These are phyloP conservation scores for Hemithea aestivaria DNA, from an alignment of 2,888 invertebrate species.

Conservation along the genomic window DNA sequence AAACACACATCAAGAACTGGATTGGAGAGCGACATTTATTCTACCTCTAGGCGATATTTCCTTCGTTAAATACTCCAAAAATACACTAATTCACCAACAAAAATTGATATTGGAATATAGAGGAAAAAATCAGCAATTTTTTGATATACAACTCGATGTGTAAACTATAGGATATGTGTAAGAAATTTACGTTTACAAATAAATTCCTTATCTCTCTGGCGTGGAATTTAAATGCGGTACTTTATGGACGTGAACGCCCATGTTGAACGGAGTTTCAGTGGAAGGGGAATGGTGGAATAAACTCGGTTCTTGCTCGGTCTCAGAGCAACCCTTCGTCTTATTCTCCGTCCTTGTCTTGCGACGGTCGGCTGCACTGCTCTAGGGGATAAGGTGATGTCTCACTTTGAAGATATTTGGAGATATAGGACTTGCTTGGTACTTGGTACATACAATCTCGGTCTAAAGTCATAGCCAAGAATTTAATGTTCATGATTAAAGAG, in stretches of 20 bases:
- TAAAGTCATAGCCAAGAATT: no score
- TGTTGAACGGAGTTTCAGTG: conserved; percentile 57
- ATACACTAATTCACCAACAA: neutral
- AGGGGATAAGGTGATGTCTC: conserved; percentile 39
- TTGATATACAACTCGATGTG: conserved; percentile 37
- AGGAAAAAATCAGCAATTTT: conserved; percentile 63
- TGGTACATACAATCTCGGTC: no score
- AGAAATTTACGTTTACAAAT: conserved; percentile 45
- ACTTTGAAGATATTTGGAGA: conserved; percentile 18
- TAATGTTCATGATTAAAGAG: no score
- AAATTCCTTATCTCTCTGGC: conserved; percentile 78
- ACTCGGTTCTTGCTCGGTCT: conserved; percentile 69
- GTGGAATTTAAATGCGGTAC: conserved; percentile 73
- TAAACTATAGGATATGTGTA: conserved; percentile 7
- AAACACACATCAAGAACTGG: conserved; percentile 65
- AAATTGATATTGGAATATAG: conserved; percentile 36
- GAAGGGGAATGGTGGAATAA: conserved; percentile 35
- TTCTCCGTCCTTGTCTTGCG: conserved; percentile 78
- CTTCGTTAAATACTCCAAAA: conserved; percentile 40
- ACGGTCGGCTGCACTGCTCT: conserved; percentile 74
- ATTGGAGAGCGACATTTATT: conserved; percentile 60
- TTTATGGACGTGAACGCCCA: conserved; percentile 70
- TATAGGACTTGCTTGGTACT: neutral
- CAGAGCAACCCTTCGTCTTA: conserved; percentile 80
- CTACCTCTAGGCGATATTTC: conserved; percentile 66